Base-by-base conservation (phyloP, 2,113 vertebrate genomes). In the Malaclemys terrapin region DNA sequence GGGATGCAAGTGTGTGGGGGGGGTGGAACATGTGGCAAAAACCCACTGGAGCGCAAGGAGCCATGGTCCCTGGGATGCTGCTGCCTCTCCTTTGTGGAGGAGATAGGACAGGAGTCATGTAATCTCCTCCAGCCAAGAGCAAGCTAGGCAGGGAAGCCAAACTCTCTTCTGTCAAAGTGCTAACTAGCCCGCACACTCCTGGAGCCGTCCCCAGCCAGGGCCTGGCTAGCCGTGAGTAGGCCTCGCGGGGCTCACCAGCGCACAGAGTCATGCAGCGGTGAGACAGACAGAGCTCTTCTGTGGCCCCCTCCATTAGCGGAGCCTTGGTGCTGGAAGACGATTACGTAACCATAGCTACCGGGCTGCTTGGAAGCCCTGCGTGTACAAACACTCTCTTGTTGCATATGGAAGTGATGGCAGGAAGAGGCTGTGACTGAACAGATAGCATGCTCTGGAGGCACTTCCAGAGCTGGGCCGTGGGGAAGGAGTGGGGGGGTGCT, bases 21-120 rank as follows among this genome's bases (percentile, higher is more conserved):
- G 45, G 89, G 96, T 95, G 94, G 94, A 94, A 95, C 96, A 93
- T 91, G 96, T 90, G 93, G 94, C 88, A 82, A 93, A 94, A 95
- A 84, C 89, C 89, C 82, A 94, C 88, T 91, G 84, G 90, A 31
- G 31, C 84, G 49, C 78, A 81, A 80, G 78, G 91, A 95, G 82
- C 92, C 20, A 69, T 4, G 7, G 54, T 80, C 89, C 76, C 79
- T 3, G 14, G 31, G 72, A 84, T 31, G 17, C 14, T 53, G n/a
- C 80, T 82, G 75, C n/a, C 85, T 16, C 54, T 93, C 82, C 89
- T 88, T 88, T 59, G 53, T 82, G 89, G 54, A 59, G 49, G 76
- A 91, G 89, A 80, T 42, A 50, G 29, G 17, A 57, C 56, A 42
- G 65, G 69, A 45, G 49, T 50, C 42, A 81, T 94, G 94, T 7